phyloP scores from a whole-genome alignment of 2,888 invertebrate species.

The Dynastes grantii region DNA sequence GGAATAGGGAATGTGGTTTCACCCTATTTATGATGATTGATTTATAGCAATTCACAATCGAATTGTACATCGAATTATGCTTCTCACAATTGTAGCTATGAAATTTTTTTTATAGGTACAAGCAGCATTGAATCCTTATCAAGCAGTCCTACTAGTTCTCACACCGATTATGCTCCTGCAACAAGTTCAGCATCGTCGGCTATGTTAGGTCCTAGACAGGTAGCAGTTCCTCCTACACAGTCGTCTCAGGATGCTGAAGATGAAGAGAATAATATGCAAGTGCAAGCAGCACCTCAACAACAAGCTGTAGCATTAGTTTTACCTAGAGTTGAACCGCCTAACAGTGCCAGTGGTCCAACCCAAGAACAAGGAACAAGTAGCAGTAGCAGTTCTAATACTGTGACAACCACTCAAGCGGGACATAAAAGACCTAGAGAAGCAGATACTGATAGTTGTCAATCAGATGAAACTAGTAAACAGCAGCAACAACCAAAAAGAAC shows the following conservation, averaged over 20 bases:
- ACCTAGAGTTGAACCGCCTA: constrained; percentile 80
- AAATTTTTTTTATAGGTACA: constrained; percentile 61
- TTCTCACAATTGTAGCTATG: no score
- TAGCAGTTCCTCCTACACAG: constrained; percentile 78
- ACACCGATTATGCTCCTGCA: constrained; percentile 90
- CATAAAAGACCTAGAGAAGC: constrained; percentile 76
- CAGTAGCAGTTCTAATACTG: constrained; percentile 77
- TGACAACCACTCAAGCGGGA: constrained; percentile 79
- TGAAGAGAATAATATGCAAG: constrained; percentile 68
- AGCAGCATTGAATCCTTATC: constrained; percentile 73
- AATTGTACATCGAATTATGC: no score
- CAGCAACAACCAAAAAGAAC: constrained; percentile 71
- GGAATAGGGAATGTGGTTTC: no score
- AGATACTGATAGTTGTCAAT: constrained; percentile 72
- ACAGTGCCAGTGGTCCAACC: constrained; percentile 65
- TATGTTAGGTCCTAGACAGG: constrained; percentile 71
- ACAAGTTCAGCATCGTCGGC: constrained; percentile 77
- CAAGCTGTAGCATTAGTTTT: constrained; percentile 82
- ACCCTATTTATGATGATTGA: no score
- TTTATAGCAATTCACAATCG: no score
- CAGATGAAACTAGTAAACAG: constrained; percentile 70
- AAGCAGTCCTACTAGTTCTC: constrained; percentile 82
- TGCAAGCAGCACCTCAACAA: constrained; percentile 69
- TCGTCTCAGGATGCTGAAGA: constrained; percentile 75
- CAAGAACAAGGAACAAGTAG: constrained; percentile 68